Base-by-base conservation (phyloP, 2,113 vertebrate species). In the Taurulus bubalis region DNA sequence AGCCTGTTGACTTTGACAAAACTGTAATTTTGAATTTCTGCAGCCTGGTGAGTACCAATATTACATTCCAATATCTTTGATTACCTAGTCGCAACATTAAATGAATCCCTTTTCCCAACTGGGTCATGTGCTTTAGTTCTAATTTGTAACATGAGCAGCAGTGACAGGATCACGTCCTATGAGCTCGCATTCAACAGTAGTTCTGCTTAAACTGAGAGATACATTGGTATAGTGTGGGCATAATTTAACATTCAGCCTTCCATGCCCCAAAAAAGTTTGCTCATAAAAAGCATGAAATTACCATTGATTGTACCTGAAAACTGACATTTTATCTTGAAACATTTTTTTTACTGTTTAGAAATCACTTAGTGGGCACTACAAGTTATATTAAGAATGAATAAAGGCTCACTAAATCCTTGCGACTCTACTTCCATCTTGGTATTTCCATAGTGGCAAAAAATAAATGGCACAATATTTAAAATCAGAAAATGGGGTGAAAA, bases 161-260 rank as follows among this genome's bases (percentile, higher is more conserved):
- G 30, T 22, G 12, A 4, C 14, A 55, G 8, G 30, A 36, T 20
- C 38, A 14, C 7, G 12, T 42, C 40, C 40, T 3, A 14, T 42
- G 40, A n/a, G 0, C 12, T 4, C 8, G 20, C 32, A n/a, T 16
- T 53, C 11, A 62, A 62, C 4, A 51, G 4, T 14, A 34, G 20
- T 32, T n/a, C 2, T n/a, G 9, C 2, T 4, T 34, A 18, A 3
- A 18, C 32, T 32, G 3, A 32, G 0, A 22, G 14, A 2, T 0
- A 1, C 15, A 14, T 14, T 49, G 9, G 4, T 32, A 0, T 32
- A 32, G 18, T 15, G n/a, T 2, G 0, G 10, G 24, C 2, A 4
- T 32, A 0, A 26, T 49, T 49, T 63, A 2, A n/a, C 22, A 20
- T 8, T 42, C 6, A 11, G 14, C 38, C 22, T 38, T 14, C 2